Evolutionary conservation across 2,888 invertebrate species (phyloP).

Genomic region (Adelphocoris suturalis): DNA sequence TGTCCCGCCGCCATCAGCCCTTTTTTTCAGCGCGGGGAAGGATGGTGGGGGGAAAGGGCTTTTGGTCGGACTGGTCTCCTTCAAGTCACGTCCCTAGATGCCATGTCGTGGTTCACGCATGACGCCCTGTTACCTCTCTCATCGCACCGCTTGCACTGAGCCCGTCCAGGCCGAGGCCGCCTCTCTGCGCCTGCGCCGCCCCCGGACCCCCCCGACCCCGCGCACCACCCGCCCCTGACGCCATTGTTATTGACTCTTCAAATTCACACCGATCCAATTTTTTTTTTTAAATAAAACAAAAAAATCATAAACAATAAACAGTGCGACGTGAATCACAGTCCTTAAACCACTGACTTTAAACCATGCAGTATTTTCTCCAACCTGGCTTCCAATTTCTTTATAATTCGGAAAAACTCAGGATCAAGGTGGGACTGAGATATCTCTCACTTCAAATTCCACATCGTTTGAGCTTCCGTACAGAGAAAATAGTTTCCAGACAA

Average conservation of each 20-base stretch:
- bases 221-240: slow-evolving; percentile 12
- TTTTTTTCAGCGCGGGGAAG: slow-evolving; percentile 51
- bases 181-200: slow-evolving; percentile 30
- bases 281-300: not conserved
- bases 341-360: not conserved
- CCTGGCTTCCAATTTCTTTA: not conserved
- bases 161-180: slow-evolving; percentile 50
- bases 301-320: not conserved
- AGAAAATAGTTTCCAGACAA: not conserved
- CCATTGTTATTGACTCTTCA: slow-evolving; percentile 70
- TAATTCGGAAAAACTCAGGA: not conserved
- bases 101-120: slow-evolving; percentile 71
- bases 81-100: slow-evolving; percentile 74
- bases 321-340: not conserved
- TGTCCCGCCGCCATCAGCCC: slow-evolving; percentile 80
- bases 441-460: not conserved
- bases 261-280: slow-evolving; percentile 56
- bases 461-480: not conserved
- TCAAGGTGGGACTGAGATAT: not conserved
- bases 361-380: not conserved
- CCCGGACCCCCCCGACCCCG: slow-evolving; percentile 29
- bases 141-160: slow-evolving; percentile 66
- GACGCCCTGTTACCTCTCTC: slow-evolving; percentile 65
- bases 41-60: slow-evolving; percentile 74
- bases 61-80: slow-evolving; percentile 77